Conservation (phyloP, 2,113 vertebrate species). For the Pelodiscus sinensis region DNA sequence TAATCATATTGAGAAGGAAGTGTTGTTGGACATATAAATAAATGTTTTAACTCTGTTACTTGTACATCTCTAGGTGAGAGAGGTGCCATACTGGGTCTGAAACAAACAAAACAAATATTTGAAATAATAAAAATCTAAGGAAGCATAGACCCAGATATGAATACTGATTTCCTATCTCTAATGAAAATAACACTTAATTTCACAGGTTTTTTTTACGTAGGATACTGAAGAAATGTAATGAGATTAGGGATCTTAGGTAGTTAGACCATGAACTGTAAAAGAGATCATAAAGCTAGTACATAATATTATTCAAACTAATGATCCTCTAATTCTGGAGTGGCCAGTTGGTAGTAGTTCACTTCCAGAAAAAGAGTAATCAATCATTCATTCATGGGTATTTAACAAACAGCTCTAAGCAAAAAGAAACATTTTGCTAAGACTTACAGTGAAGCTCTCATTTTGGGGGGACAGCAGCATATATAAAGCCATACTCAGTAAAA, state of each 20-base stretch:
- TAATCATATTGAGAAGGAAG: neutral
- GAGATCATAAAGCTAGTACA: neutral
- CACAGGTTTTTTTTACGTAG: neutral
- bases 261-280: neutral
- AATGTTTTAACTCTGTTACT: neutral
- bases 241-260: neutral
- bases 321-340: neutral
- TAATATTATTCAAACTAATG: neutral
- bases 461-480: rapidly evolving
- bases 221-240: neutral
- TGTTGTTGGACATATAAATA: neutral
- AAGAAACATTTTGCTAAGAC: neutral
- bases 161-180: neutral
- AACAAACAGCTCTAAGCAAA: neutral
- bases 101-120: neutral
- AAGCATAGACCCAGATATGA: neutral
- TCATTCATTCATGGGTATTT: neutral
- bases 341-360: neutral
- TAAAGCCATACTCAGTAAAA: neutral
- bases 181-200: neutral
- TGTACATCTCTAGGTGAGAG: neutral
- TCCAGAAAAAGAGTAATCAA: neutral
- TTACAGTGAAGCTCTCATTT: neutral
- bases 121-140: neutral
- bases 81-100: neutral